Base-by-base conservation (phyloP, 2,113 vertebrate genomes). In the Anoplopoma fimbria region DNA sequence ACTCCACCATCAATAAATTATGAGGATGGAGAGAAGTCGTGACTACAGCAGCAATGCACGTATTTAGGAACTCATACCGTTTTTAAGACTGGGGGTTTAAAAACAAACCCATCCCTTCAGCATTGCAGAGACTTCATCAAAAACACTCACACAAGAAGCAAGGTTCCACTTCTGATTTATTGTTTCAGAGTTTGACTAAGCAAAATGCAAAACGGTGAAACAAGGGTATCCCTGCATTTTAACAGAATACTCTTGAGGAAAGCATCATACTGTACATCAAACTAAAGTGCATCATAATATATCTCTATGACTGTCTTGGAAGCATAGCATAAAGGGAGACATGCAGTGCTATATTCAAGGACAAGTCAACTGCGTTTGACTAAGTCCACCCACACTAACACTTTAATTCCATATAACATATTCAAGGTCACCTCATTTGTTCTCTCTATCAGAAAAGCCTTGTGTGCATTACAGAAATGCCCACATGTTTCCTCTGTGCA, bases 1-100 rank as follows among this genome's bases (percentile, higher is more conserved):
- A 86, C 78, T 90, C 71, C 45, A 6, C 34, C 78, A 89, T 94
- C 63, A 91, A 93, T 94, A 93, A 93, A 87, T 89, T 77, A 94
- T 90, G 89, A 92, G 86, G 72, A 83, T 75, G 75, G 90, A 85
- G 84, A 91, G 78, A 47, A 91, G 89, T 91, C 89, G 89, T 93
- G 93, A 94, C 91, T 90, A 58, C 55, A 29, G 55, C 29, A 61
- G 75, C 75, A 31, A 71, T 63, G 82, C 81, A 51, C 8, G n/a
- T 71, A 88, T 87, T 70, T 36, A 51, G 81, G 62, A 91, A 68
- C 71, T 73, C 55, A 31, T 36, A 49, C 57, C 23, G 65, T 13
- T 47, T 68, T 40, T 31, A 68, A 47, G 14, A 45, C 67, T 14
- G 1, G 34, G 31, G 84, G 53, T 64, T 83, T 61, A 63, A 73